These are phyloP conservation scores for Scolopax bukidnonensis DNA, from an alignment of 2,797 vertebrate genomes.

Conservation along the genomic window DNA sequence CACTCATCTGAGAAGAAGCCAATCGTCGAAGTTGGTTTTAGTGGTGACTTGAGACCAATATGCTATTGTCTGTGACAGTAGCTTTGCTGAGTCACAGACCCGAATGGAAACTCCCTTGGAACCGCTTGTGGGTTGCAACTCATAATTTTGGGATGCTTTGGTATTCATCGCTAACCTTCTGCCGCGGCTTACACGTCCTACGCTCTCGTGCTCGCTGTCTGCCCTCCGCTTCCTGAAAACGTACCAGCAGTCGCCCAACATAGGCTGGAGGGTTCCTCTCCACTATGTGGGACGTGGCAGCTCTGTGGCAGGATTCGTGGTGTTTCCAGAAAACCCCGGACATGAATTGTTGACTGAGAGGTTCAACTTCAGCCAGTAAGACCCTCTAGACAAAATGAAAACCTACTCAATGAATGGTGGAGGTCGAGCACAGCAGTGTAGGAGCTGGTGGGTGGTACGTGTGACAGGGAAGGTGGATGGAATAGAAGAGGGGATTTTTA, in stretches of 20 bases:
- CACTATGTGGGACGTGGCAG: background rate
- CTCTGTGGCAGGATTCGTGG: background rate
- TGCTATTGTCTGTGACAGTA: background rate
- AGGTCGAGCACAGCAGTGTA: background rate
- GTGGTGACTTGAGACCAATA: background rate
- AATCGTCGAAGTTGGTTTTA: constrained; percentile 32
- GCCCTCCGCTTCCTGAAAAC: background rate
- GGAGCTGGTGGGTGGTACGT: background rate
- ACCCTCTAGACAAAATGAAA: background rate
- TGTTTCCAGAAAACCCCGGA: background rate
- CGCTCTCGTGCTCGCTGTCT: rapidly evolving
- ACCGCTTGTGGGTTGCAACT: constrained; percentile 63
- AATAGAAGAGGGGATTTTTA: background rate
- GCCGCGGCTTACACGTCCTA: constrained; percentile 4
- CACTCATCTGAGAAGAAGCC: background rate
- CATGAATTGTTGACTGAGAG: background rate
- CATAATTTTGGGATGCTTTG: constrained; percentile 70
- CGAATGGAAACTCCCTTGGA: constrained; percentile 69
- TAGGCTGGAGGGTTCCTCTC: background rate
- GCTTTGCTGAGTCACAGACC: constrained; percentile 60
- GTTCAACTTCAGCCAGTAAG: background rate
- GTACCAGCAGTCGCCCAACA: rapidly evolving
- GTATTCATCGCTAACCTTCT: constrained; percentile 62
- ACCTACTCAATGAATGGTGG: no score
- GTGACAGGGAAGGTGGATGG: background rate